These are phyloP conservation scores for Ginglymostoma cirratum DNA, from an alignment of 2,113 vertebrate genomes.

Conservation along the genomic window DNA sequence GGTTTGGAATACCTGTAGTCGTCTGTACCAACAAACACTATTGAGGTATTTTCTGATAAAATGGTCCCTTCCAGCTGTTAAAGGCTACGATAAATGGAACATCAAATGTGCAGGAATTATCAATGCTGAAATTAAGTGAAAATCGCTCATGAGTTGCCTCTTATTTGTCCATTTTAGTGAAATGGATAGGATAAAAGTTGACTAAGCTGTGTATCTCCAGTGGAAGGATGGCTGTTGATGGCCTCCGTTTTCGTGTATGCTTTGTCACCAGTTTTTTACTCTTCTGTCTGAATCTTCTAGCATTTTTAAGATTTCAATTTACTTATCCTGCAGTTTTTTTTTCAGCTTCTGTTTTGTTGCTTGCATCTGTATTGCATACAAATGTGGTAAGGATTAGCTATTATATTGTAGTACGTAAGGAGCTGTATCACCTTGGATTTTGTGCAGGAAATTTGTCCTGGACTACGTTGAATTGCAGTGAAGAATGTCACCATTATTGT, in stretches of 20 bases:
- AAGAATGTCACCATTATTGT: not conserved
- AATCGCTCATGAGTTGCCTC: not conserved
- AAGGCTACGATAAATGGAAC: not conserved
- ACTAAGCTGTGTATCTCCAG: no score
- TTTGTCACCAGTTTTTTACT: not conserved
- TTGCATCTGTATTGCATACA: not conserved
- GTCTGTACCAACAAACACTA: not conserved
- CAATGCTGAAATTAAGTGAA: not conserved
- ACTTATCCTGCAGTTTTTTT: not conserved
- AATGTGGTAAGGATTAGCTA: not conserved
- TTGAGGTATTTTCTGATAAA: not conserved
- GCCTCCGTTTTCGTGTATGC: not conserved
- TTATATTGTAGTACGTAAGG: not conserved
- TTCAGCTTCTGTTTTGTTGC: not conserved
- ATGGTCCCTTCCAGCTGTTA: not conserved
- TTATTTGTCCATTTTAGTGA: not conserved
- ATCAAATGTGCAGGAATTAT: not conserved
- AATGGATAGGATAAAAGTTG: not conserved
- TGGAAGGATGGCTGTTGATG: not conserved
- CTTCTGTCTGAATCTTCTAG: not conserved
- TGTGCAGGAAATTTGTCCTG: not conserved
- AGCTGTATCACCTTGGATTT: not conserved
- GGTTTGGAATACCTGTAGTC: not conserved
- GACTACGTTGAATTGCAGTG: not conserved
- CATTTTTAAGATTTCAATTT: not conserved